Evolutionary conservation across 2,113 vertebrate species (phyloP), one percentile per base, ranked within the genome.

Genomic region (Trematomus loennbergii): DNA sequence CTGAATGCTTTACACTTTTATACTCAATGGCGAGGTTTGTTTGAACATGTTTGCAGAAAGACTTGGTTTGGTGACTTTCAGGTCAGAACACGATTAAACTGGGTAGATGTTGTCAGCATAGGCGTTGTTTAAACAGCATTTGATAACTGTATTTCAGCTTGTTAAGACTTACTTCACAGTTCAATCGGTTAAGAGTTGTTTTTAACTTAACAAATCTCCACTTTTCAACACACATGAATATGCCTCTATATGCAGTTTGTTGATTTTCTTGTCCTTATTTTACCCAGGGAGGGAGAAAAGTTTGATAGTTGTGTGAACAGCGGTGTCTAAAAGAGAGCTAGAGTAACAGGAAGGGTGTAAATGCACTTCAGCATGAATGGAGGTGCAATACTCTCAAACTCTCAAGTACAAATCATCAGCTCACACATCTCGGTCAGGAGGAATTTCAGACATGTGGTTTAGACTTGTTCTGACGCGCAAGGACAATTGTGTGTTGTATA

Each of bases 371-470:
- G 54, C 11, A 1, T 3, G 9, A 70, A 20, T 49, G 40, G 59
- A 48, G 45, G 48, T n/a, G 36, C 22, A 12, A 12, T 0, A 20
- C 75, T 8, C 16, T 11, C 17, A 43, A 40, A 40, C 36, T 40
- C 36, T 40, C 5, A 8, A 40, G 36, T 25, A 15, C 9, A 52
- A 25, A 29, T 48, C 36, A 13, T 25, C 64, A 52, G 3, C 17
- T 10, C 17, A n/a, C 11, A 53, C 36, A 2, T 16, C 12, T 53
- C 45, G 15, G 52, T 52, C 49, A 6, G 3, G 15, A 82, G 84
- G 92, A 91, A 92, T 92, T 75, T 63, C 63, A 83, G 63, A 67
- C 17, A 78, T 81, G 45, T 78, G 63, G 78, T 53, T 25, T 3
- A 22, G 74, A 81, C 92, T 22, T 87, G 91, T 83, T 80, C 69